A percentile compares a stretch with the other conserved stretches of the same genome.
phyloP scores from a whole-genome alignment of 2,888 invertebrate genomes.

The Thecocarcelia acutangulata region DNA sequence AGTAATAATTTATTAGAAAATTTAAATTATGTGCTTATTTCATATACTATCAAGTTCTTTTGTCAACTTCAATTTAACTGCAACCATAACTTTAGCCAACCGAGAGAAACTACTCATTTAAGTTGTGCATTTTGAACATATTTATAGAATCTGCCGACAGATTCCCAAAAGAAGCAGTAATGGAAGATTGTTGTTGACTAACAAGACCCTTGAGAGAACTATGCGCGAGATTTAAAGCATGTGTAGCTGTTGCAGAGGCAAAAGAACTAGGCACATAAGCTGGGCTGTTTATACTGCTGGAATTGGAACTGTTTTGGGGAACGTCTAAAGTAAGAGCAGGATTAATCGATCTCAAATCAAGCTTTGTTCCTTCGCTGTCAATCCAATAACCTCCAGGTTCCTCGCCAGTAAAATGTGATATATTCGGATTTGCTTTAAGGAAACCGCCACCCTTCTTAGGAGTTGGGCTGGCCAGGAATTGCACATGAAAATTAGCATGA shows the following conservation, averaged over 20 bases:
- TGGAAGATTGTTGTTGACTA: background rate
- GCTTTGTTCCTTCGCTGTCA: slow-evolving; percentile 22
- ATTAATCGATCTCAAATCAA: slow-evolving; percentile 16
- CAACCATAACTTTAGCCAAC: too few relatives aligned
- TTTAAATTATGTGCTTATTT: too few relatives aligned
- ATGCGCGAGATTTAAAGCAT: slow-evolving; percentile 1
- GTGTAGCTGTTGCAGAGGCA: background rate
- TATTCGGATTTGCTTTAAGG: slow-evolving; percentile 61
- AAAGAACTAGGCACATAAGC: slow-evolving; percentile 18
- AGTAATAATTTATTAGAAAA: too few relatives aligned
- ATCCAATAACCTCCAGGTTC: slow-evolving; percentile 70
- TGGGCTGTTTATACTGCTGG: too few relatives aligned
- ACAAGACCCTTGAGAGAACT: slow-evolving; percentile 2
- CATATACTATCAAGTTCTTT: too few relatives aligned
- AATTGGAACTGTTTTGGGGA: background rate
- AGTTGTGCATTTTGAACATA: background rate
- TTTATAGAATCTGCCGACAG: slow-evolving; percentile 19
- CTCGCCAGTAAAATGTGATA: slow-evolving; percentile 70
- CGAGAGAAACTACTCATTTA: too few relatives aligned
- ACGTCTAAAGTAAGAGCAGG: slow-evolving; percentile 7
- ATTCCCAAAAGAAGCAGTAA: background rate
- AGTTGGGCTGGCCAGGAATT: slow-evolving; percentile 57
- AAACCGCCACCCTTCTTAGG: slow-evolving; percentile 46
- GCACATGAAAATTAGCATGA: slow-evolving; percentile 68
- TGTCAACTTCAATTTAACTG: too few relatives aligned